These are phyloP conservation scores for Pedicia rivosa DNA, from an alignment of 2,888 invertebrate species.

Conservation along the genomic window DNA sequence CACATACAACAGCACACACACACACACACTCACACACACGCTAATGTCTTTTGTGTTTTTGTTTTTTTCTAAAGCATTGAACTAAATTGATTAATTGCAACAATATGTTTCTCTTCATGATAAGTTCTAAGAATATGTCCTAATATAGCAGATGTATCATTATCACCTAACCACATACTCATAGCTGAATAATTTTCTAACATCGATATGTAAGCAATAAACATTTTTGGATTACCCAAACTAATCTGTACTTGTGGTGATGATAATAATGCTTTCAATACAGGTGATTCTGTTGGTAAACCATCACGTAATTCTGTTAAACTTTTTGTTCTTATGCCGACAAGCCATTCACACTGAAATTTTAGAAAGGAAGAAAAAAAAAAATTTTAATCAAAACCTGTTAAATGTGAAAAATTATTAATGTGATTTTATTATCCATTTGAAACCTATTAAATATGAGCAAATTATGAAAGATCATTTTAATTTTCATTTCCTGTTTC, in stretches of 20 bases:
- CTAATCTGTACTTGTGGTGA: conserved; percentile 48
- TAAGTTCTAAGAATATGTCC: conserved; percentile 48
- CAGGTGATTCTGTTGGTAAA: conserved; percentile 39
- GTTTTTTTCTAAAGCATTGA: conserved; percentile 2
- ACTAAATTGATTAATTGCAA: conserved; percentile 34
- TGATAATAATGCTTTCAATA: conserved; percentile 44
- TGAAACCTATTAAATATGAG: too few relatives aligned
- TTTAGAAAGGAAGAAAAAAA: too few relatives aligned
- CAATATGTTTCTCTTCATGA: conserved; percentile 43
- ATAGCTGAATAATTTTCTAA: conserved; percentile 45
- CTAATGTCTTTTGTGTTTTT: too few relatives aligned
- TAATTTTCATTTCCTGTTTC: too few relatives aligned
- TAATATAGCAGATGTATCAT: conserved; percentile 47
- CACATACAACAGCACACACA: too few relatives aligned
- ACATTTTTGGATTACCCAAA: conserved; percentile 44
- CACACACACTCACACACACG: too few relatives aligned
- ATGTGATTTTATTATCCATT: too few relatives aligned
- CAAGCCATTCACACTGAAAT: conserved; percentile 40
- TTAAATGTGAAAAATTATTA: conserved; percentile 10
- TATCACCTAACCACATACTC: conserved; percentile 47
- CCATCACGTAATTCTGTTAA: conserved; percentile 40
- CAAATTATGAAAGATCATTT: too few relatives aligned
- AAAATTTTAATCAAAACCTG: not conserved
- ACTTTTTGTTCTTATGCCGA: conserved; percentile 38
- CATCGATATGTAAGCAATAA: conserved; percentile 49